Evolutionary conservation across 2,797 vertebrate genomes (phyloP), one percentile per base, ranked within the genome.

Genomic region (Molothrus ater): DNA sequence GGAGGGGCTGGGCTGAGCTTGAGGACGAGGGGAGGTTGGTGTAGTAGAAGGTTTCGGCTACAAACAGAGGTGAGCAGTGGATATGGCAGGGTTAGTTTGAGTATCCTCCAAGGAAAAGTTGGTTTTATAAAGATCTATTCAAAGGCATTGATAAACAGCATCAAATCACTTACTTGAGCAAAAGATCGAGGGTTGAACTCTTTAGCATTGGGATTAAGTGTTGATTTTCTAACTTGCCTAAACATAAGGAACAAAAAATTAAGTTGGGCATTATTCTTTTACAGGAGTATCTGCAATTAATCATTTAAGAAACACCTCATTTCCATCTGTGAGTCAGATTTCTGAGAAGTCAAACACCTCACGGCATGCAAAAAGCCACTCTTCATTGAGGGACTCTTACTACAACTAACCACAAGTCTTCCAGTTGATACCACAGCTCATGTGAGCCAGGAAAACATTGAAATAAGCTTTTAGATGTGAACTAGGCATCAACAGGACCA

Each of bases 211-310:
- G 99, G 99, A 97, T 99, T 99, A 96, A 99, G 97, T 42, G 99
- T 99, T 72, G 99, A 99, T 98, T 99, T 99, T 97, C 98, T 98
- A 91, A 99, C 99, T 99, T 99, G 99, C 97, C 99, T 99, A 96
- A 73, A 97, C 11, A 60, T 50, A 93, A 82, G 72, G 93, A 69
- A 93, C 48, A 93, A 53, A 81, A 89, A 70, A 78, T 10, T 9
- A 17, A 32, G 28, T 74, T 50, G 72, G 95, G 45, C 43, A 6
- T 95, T 91, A 80, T 59, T 63, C 43, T 60, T 88, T 72, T 5
- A 48, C 2, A 4, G 51, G 36, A 2, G 1, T 29, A 61, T 34
- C 68, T 29, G 60, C 31, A 74, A 74, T 88, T 73, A 59, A 24
- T 80, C 42, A 70, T 18, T 17, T 60, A 79, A 53, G 66, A 73